These are phyloP conservation scores for Tamandua tetradactyla DNA, from an alignment of 2,797 vertebrate genomes.

Conservation along the genomic window DNA sequence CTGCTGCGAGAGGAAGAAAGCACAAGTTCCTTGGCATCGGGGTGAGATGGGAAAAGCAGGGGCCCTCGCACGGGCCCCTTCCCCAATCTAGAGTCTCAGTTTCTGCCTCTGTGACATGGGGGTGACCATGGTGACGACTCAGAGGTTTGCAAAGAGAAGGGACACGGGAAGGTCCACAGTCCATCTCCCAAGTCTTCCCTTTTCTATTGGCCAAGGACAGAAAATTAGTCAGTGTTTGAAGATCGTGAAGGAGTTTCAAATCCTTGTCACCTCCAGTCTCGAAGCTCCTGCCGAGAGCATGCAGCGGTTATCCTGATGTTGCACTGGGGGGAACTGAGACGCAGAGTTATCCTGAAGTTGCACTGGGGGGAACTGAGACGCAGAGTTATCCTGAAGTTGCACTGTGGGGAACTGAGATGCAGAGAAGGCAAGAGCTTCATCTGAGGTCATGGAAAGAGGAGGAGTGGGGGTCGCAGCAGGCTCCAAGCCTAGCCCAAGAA, in stretches of 20 bases:
- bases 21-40: background rate
- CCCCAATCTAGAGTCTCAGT: rapidly evolving
- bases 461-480: background rate
- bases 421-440: rapidly evolving
- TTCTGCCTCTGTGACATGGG: background rate
- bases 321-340: background rate
- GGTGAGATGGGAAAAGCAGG: background rate
- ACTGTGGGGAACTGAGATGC: background rate
- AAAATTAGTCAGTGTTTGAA: background rate
- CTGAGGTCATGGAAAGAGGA: background rate
- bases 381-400: no score
- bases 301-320: rapidly evolving
- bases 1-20: background rate
- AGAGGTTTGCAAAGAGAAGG: background rate
- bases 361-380: no score
- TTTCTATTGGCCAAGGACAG: background rate
- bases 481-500: background rate
- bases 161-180: no score
- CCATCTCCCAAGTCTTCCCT: background rate
- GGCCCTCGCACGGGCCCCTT: rapidly evolving
- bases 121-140: rapidly evolving
- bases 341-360: no score
- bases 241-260: background rate
- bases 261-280: background rate
- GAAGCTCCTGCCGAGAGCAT: background rate